Evolutionary conservation across 2,797 vertebrate genomes (phyloP), one percentile per base, ranked within the genome.

Genomic region (Neomorphus geoffroyi): DNA sequence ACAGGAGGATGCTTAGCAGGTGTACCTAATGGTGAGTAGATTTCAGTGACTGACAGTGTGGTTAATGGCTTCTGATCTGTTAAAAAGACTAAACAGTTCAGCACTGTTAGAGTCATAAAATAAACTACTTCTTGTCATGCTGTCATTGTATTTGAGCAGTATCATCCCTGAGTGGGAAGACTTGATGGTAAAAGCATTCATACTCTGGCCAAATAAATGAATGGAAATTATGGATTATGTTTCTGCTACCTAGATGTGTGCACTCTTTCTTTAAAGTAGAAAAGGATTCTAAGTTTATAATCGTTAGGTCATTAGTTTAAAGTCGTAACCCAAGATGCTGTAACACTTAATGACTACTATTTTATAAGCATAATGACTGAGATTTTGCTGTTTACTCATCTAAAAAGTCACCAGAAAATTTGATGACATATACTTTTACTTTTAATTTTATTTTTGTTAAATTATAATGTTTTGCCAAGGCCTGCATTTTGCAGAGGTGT

Each of bases 371-470:
- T 43, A 45, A 54, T 54, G 7, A 74, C 10, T 37, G 45, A 86
- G 32, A 58, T 90, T 86, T 78, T 90, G 18, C 5, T 80, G 19
- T 16, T 80, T 87, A 18, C 4, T 78, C 45, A 4, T 30, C 35
- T 64, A 67, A 77, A 16, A 90, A 89, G 32, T 80, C 9, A 19
- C 32, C 50, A 67, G 28, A 64, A 91, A 53, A 67, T 3, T 60
- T 10, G 12, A 46, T 67, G 18, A 43, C 10, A 39, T 57, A 32
- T 27, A 43, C 6, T 80, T 65, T 57, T 28, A 16, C 3, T 54
- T 78, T 88, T 73, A 66, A 56, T 75, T 72, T 84, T 39, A 43
- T 73, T 93, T 94, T 87, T 62, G 13, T 45, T 83, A 6, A 57
- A 70, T 30, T 54, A 23, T 7, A 70, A 35, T 27, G 7, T 79